Evolutionary conservation across 2,113 vertebrate genomes (phyloP).

Genomic region (Fregetta grallaria): DNA sequence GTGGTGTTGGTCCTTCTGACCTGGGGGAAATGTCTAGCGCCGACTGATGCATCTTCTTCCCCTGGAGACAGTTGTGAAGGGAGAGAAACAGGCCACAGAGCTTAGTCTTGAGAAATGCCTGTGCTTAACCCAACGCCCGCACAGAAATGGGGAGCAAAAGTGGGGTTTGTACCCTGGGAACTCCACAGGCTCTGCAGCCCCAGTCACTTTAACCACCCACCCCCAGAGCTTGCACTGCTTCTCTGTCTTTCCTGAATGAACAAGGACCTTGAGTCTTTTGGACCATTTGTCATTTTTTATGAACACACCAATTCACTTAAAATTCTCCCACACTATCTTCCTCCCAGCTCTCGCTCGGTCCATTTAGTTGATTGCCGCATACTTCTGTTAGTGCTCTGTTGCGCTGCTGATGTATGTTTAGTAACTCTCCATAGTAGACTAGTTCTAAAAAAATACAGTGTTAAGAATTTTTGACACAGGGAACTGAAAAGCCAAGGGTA

Average conservation of each 20-base stretch:
- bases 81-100: background rate
- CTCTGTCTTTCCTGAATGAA: background rate
- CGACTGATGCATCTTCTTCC: background rate
- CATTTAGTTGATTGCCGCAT: conserved; percentile 22
- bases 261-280: conserved; percentile 1
- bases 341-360: background rate
- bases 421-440: conserved; percentile 27
- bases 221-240: background rate
- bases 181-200: background rate
- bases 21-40: background rate
- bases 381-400: conserved; percentile 21
- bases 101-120: background rate
- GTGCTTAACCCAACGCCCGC: background rate
- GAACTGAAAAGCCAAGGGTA: background rate
- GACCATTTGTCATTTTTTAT: conserved; percentile 33
- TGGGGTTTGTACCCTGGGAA: background rate
- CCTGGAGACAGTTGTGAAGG: background rate
- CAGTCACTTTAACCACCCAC: background rate
- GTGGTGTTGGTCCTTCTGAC: background rate
- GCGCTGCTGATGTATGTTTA: conserved; percentile 51
- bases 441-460: background rate
- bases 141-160: background rate
- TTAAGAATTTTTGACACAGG: background rate
- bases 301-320: conserved; percentile 14
- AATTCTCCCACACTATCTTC: background rate